Base-by-base conservation (phyloP, 2,113 vertebrate genomes). In the Callopanchax toddi region DNA sequence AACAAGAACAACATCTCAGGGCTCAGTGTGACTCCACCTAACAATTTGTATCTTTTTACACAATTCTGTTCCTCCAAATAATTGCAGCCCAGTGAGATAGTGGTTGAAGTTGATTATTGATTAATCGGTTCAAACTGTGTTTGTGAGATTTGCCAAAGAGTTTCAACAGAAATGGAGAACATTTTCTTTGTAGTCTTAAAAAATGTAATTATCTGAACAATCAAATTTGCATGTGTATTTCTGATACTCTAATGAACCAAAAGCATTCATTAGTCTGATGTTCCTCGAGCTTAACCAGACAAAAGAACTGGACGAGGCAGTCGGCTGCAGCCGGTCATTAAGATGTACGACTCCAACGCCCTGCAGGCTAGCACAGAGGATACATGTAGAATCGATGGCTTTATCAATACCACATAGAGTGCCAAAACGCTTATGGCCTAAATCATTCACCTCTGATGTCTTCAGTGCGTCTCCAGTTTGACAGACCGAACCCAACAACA, bases 331-430 rank as follows among this genome's bases (percentile, higher is more conserved):
- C 36, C 8, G 48, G 56, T 70, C 66, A 56, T 76, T 60, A 48
- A 17, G 10, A 71, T 54, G 49, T 81, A 6, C 45, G 45, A 49
- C 77, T 62, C 77, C 61, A 68, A 78, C 17, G 12, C 75, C 59
- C 51, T 37, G 39, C 40, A 77, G 85, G 46, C 51, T 55, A 53
- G 68, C 18, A 7, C 55, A 71, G 32, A 25, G 68, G 55, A 87
- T 79, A 79, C 86, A 74, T 69, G 53, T 59, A 62, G 48, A 78
- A 83, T 88, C 82, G 42, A 82, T 87, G 23, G 2, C 20, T 17
- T 37, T 21, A 32, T 87, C 72, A 32, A 86, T 85, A 52, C 17
- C 20, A n/a, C 56, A 59, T 64, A 77, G 73, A 67, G 29, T 76
- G 57, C 50, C 69, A 62, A 58, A 66, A 44, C 10, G 52, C 75